A percentile compares a stretch with the other conserved stretches of the same genome.
phyloP scores from a whole-genome alignment of 2,888 invertebrate genomes.

The Lepidocyrtoides sp. region DNA sequence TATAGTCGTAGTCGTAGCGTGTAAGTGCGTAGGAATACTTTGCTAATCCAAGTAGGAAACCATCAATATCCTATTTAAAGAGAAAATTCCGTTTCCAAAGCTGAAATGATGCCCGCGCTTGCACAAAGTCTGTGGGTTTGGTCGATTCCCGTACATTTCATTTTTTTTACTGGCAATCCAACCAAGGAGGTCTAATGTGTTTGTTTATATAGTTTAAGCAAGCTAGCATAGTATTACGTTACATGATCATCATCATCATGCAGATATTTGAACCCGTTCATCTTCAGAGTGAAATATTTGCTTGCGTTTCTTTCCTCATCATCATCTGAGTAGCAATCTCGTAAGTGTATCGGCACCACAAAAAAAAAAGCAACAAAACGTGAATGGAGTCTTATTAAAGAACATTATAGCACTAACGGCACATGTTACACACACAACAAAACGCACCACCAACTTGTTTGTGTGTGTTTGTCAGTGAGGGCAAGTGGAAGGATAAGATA shows the following conservation, averaged over 20 bases:
- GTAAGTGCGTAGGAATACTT: slow-evolving; percentile 26
- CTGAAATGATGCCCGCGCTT: background rate
- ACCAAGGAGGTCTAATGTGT: background rate
- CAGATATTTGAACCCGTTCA: slow-evolving; percentile 3
- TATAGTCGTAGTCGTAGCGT: too few relatives aligned
- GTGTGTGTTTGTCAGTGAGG: background rate
- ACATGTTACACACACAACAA: background rate
- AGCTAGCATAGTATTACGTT: background rate
- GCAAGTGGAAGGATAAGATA: background rate
- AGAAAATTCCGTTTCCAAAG: slow-evolving; percentile 13
- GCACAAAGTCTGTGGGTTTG: slow-evolving; percentile 41
- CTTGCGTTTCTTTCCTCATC: background rate
- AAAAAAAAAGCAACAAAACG: background rate
- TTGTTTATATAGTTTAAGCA: background rate
- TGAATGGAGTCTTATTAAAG: background rate
- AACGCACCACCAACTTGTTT: slow-evolving; percentile 14
- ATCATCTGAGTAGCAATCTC: background rate
- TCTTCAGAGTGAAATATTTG: slow-evolving; percentile 1
- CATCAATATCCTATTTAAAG: slow-evolving; percentile 63
- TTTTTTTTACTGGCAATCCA: background rate
- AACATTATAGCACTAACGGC: background rate
- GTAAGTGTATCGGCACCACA: background rate
- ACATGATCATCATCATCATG: background rate
- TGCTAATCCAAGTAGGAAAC: slow-evolving; percentile 61
- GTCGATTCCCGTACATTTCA: slow-evolving; percentile 3